Conservation (phyloP, 2,888 invertebrate genomes). For the Elegia similella region DNA sequence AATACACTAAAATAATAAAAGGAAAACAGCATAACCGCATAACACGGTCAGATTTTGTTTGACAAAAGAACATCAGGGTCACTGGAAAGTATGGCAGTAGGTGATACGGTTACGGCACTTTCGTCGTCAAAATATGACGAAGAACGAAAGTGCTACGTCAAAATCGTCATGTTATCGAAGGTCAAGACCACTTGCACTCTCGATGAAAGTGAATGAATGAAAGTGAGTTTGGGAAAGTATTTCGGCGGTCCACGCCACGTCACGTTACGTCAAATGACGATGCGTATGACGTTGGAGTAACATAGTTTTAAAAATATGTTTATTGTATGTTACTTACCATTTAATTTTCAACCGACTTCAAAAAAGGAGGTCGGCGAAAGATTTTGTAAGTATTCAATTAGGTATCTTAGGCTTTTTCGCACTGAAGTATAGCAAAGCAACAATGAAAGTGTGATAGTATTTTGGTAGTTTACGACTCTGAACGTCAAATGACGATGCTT, state of each 20-base stretch:
- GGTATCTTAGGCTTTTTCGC: not conserved
- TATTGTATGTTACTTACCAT: no score
- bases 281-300: not conserved
- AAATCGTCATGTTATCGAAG: conserved; percentile 38
- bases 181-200: conserved; percentile 60
- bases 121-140: conserved; percentile 34
- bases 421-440: not conserved
- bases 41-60: not conserved
- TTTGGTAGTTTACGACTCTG: not conserved
- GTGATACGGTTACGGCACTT: conserved; percentile 37
- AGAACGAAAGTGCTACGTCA: conserved; percentile 39
- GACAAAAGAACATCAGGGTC: not conserved
- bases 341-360: no score
- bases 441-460: not conserved
- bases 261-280: conserved; percentile 22
- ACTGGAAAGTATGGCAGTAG: conserved; percentile 40
- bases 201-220: conserved; percentile 49
- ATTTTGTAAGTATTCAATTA: no score
- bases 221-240: conserved; percentile 36
- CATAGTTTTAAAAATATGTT: no score
- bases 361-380: no score
- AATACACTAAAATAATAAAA: not conserved
- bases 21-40: not conserved
- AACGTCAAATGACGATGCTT: not conserved
- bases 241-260: conserved; percentile 27